Base-by-base conservation (phyloP, 2,888 invertebrate genomes). In the Idaea biselata region DNA sequence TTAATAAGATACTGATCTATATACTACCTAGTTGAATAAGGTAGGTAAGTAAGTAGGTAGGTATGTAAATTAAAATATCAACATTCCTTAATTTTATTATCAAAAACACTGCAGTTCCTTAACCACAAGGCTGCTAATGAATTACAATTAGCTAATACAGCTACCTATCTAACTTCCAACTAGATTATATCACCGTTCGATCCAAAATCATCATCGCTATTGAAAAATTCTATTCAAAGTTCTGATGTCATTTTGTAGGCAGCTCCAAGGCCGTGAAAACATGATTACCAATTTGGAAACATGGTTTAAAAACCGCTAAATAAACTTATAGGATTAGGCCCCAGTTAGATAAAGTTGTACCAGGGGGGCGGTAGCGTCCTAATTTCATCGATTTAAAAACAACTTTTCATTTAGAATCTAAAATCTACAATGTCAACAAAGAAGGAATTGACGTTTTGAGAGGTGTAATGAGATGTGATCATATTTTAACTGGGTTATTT, bases 161-260 rank as follows among this genome's bases (percentile, higher is more conserved):
- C 6, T 44, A 44, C 7, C 7, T 44, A 44, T 1, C 25, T 4
- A 14, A 44, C 44, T 44, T 44, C 8, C 44, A 14, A 7, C 44
- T 14, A 44, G 44, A 44, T 44, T 44, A 44, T 14, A 44, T 60
- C 60, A 33, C 58, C 59, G 62, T 65, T 64, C 64, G 69, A 25
- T 70, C 73, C 67, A 69, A 76, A 80, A 82, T 82, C 79, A 80
- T 77, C 73, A 55, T 76, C 73, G 80, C 74, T 78, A 75, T 77
- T 78, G 71, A 73, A 76, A 77, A 80, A 81, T 69, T 88, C 91
- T 91, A 91, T 91, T 89, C 90, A 86, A 82, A 88, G 86, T 84
- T 84, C 80, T 91, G 91, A 91, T 91, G 90, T 91, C 91, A 91
- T 78, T 75, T 83, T 83, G 86, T 87, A 87, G 86, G 88, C 83